Base-by-base conservation (phyloP, 2,888 invertebrate genomes). In the Drosophila anomelani region DNA sequence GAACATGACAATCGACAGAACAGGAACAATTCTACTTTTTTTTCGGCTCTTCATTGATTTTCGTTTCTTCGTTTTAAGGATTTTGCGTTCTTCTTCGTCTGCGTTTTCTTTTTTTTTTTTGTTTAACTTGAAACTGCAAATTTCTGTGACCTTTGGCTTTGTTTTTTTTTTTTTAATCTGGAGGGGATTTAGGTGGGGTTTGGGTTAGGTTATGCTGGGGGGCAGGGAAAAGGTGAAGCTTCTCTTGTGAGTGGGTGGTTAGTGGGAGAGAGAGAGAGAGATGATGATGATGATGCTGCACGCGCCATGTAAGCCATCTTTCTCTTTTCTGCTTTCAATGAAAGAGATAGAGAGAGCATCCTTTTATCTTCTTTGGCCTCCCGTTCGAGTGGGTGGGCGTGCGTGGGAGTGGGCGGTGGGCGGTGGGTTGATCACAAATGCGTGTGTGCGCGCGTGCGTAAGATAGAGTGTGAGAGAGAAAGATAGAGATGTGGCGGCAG, bases 1-100 rank as follows among this genome's bases (percentile, higher is more conserved):
- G 92, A 92, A 93, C 89, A 91, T 92, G 92, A 92, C 92, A 92
- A 92, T 92, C 92, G 92, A 93, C 92, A 92, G 91, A 92, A 92
- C 92, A 92, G 92, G 92, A 92, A 92, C 92, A 91, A 91, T 91
- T 92, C 92, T 92, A 92, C 90, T 85, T 53, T 53, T 47, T 51
- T n/a, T 85, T 75, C 76, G 57, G 55, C 76, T 75, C 60, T 76
- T 77, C 75, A 77, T 61, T 78, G 76, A 78, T 38, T 23, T 47
- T 49, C 0, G 3, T 46, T 44, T 46, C 51, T 51, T 72, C 39
- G 43, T 62, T 44, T 38, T 62, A 41, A 47, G 55, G 57, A 39
- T 54, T 67, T 51, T 39, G 46, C 39, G 38, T 49, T 69, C 46
- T 64, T 58, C 44, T 70, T 69, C 44, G 64, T 59, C 44, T 68